Percentiles rank a stretch among this genome's conserved stretches.
phyloP scores from a whole-genome alignment of 2,797 vertebrate species.

The Pyrocephalus nanus region DNA sequence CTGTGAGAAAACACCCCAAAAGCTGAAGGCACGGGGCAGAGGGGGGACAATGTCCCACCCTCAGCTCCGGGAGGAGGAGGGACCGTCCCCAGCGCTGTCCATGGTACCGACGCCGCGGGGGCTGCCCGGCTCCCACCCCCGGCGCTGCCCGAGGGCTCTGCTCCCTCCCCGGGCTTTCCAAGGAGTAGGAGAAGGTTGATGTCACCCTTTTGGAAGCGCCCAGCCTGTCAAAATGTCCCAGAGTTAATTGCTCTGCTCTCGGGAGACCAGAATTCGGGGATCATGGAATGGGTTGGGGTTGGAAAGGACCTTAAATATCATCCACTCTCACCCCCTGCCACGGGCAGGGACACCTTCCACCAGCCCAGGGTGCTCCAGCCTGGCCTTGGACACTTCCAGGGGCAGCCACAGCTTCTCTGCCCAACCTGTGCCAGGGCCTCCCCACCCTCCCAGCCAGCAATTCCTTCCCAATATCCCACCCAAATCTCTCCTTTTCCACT shows the following conservation, averaged over 20 bases:
- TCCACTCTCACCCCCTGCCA: too few species aligned
- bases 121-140: not conserved
- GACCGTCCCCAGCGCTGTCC: slow-evolving; percentile 29
- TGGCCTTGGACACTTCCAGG: not conserved
- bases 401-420: not conserved
- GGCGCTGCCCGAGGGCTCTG: not conserved
- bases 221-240: not conserved
- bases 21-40: not conserved
- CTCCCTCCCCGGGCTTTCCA: not conserved
- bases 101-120: slow-evolving; percentile 28
- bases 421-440: not conserved
- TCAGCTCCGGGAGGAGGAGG: not conserved
- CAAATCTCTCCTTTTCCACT: not conserved
- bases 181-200: rapidly evolving
- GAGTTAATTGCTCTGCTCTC: not conserved
- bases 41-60: rapidly evolving
- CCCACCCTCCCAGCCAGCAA: rapidly evolving
- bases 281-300: not conserved
- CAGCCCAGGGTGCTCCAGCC: not conserved
- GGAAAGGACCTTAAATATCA: not conserved
- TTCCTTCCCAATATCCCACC: not conserved
- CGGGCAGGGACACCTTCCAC: not conserved
- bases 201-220: rapidly evolving
- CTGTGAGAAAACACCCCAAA: not conserved
- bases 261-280: rapidly evolving